Evolutionary conservation across 2,888 invertebrate species (phyloP), one percentile per base, ranked within the genome.

Genomic region (Drosophila emarginata): DNA sequence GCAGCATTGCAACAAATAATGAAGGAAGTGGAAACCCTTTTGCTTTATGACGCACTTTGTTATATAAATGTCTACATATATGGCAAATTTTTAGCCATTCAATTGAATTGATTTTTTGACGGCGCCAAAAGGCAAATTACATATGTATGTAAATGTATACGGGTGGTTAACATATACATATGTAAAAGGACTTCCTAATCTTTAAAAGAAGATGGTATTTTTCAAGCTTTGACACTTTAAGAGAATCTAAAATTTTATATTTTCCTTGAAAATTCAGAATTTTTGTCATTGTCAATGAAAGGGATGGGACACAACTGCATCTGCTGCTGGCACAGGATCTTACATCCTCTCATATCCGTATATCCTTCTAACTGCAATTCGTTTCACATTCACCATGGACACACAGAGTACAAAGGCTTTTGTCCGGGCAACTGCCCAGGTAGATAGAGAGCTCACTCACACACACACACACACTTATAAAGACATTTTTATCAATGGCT

Each of bases 361-460:
- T 45, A 45, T 45, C 45, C 45, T 45, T 45, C 77, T 79, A 74
- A 28, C 60, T 61, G 40, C 61, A 72, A 84, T 81, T 81, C 73
- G 78, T 54, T 73, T 61, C 75, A 67, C 64, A 75, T 75, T 67
- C 57, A 72, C 77, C 75, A 67, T 68, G 70, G 45, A 45, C 53
- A 39, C 61, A 52, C 23, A 54, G 66, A 64, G 63, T 61, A 77
- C 73, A 77, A 77, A 71, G 82, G 56, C 85, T 76, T 45, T 81
- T 81, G 79, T 81, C 67, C 68, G 45, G 53, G 12, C 37, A 18
- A 28, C 15, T 62, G 57, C 37, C 77, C 80, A 80, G 80, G 80
- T 81, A 84, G 73, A 23, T 40, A 9, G 32, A 32, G 32, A 45
- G 45, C 45, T 7, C 45, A 18, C 40, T 45, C 7, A 45, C 40